Percentiles rank a stretch among this genome's conserved stretches.
phyloP scores from a whole-genome alignment of 1,140 invertebrate genomes.

The Pygmarrhopalites habei region DNA sequence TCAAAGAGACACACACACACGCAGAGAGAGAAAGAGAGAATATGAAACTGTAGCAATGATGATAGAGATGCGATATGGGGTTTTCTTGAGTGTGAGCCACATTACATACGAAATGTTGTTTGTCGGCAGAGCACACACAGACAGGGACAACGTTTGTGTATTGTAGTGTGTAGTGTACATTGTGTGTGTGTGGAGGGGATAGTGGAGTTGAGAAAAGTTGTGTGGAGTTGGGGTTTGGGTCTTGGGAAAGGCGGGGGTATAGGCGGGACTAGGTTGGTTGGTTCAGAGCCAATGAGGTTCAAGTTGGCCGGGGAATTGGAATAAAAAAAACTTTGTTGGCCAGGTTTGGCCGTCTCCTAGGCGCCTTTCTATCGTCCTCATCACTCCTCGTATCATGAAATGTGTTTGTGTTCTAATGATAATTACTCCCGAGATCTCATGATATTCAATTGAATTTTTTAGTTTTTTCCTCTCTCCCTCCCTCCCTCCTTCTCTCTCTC shows the following conservation, averaged over 20 bases:
- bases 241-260: constrained; percentile 11
- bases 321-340: constrained; percentile 21
- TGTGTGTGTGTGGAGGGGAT: background rate
- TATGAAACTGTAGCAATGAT: too few species aligned
- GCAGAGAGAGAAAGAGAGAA: too few species aligned
- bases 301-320: too few species aligned
- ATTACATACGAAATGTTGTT: too few species aligned
- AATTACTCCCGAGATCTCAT: constrained; percentile 36
- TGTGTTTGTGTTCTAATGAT: constrained; percentile 35
- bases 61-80: too few species aligned
- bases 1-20: too few species aligned
- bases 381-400: constrained; percentile 34
- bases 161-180: background rate
- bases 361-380: constrained; percentile 39
- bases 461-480: constrained; percentile 3
- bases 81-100: too few species aligned
- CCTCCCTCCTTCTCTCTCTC: constrained; percentile 1
- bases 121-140: too few species aligned
- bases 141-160: constrained; percentile 1
- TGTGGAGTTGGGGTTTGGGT: constrained; percentile 1
- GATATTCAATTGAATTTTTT: constrained; percentile 34
- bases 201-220: too few species aligned
- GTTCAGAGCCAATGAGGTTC: constrained; percentile 16
- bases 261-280: constrained; percentile 19
- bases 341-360: constrained; percentile 34